Conservation (phyloP, 2,888 invertebrate genomes). For the Seladonia tumulorum region DNA sequence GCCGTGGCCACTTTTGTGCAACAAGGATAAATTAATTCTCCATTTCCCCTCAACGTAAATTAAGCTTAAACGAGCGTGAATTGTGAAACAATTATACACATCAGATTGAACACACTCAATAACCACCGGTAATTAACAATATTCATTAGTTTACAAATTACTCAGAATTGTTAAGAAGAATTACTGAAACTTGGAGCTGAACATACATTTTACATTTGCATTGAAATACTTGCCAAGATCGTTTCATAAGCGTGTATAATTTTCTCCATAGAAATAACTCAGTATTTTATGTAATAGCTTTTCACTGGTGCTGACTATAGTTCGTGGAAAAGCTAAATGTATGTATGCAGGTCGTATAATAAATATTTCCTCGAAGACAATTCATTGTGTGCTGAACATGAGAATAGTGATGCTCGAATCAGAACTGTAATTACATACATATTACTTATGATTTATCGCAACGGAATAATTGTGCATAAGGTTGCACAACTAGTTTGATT, state of each 20-base stretch:
- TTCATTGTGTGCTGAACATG: background rate
- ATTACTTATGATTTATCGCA: background rate
- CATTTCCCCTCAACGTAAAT: background rate
- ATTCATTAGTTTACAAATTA: background rate
- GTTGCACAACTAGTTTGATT: conserved; percentile 30
- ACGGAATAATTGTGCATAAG: background rate
- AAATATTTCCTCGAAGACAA: conserved; percentile 1
- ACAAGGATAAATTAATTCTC: no score
- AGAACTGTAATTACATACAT: background rate
- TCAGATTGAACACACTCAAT: background rate
- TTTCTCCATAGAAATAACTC: background rate
- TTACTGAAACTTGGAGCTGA: background rate
- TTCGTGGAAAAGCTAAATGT: background rate
- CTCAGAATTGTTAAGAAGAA: background rate
- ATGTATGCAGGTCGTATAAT: background rate
- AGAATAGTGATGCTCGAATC: background rate
- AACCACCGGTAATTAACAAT: background rate
- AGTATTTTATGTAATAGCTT: background rate
- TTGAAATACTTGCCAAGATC: background rate
- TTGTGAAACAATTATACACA: background rate
- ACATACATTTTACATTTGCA: background rate
- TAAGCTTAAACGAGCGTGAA: background rate
- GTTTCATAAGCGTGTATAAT: background rate
- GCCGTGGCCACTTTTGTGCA: no score
- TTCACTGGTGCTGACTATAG: background rate